These are phyloP conservation scores for Nycticryphes semicollaris DNA, from an alignment of 2,113 vertebrate species.

Conservation along the genomic window DNA sequence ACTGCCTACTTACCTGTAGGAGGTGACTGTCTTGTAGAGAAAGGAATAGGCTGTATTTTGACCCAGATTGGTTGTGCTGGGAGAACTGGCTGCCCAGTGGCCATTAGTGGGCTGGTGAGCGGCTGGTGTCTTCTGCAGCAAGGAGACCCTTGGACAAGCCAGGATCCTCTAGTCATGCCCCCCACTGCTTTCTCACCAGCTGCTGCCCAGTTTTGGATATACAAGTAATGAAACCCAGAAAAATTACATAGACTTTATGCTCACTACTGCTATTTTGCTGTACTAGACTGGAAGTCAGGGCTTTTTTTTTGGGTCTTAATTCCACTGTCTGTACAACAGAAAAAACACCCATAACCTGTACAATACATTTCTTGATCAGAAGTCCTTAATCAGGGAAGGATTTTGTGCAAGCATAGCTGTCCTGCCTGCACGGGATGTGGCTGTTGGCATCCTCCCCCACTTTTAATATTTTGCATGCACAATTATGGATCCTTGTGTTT, in stretches of 20 bases:
- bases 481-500: not conserved
- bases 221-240: not conserved
- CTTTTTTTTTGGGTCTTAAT: not conserved
- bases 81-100: not conserved
- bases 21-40: not conserved
- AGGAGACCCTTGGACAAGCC: not conserved
- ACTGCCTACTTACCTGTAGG: not conserved
- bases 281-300: not conserved
- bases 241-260: not conserved
- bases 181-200: not conserved
- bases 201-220: not conserved
- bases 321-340: not conserved
- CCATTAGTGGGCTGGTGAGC: fast-evolving
- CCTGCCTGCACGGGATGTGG: fast-evolving
- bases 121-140: not conserved
- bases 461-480: not conserved
- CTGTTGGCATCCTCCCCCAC: not conserved
- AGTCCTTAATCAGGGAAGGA: not conserved
- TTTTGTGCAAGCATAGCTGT: not conserved
- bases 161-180: not conserved
- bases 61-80: not conserved
- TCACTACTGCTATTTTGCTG: not conserved
- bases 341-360: not conserved
- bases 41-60: not conserved
- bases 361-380: not conserved